Percentiles rank a stretch among this genome's conserved stretches.
Evolutionary conservation across 1,140 invertebrate genomes (phyloP).

Genomic region (Mactra quadrangularis): DNA sequence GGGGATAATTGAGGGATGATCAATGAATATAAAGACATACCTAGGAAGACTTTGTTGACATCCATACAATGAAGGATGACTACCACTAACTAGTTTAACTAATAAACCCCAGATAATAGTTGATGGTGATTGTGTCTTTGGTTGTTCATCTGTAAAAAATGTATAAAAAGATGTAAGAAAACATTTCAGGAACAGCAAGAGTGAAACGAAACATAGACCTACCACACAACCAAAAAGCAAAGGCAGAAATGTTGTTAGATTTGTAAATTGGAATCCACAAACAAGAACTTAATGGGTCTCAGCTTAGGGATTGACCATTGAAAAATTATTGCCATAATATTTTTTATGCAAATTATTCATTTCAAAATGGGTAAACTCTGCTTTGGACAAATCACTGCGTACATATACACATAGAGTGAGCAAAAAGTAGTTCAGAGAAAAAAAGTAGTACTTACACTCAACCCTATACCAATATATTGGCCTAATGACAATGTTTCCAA

Average conservation of each 20-base stretch:
- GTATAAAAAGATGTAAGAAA: not conserved
- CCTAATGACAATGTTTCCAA: too few species aligned
- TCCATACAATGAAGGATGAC: constrained; percentile 84
- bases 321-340: too few species aligned
- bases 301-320: too few species aligned
- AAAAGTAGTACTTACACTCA: too few species aligned
- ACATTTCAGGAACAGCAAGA: not conserved
- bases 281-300: too few species aligned
- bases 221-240: too few species aligned
- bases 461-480: too few species aligned
- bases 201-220: not conserved
- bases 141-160: constrained; percentile 80
- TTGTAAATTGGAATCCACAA: not conserved
- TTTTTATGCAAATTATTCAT: too few species aligned
- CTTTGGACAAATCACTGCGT: too few species aligned
- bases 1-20: too few species aligned
- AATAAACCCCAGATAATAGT: constrained; percentile 83
- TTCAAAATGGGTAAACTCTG: too few species aligned
- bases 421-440: constrained; percentile 4
- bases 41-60: constrained; percentile 83
- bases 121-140: constrained; percentile 78
- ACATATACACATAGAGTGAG: not conserved
- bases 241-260: not conserved
- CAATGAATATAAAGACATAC: constrained; percentile 4
- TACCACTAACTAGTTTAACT: constrained; percentile 84